Percentiles rank a stretch among this genome's conserved stretches.
Evolutionary conservation across 2,113 vertebrate genomes (phyloP).

Genomic region (Antennarius striatus): DNA sequence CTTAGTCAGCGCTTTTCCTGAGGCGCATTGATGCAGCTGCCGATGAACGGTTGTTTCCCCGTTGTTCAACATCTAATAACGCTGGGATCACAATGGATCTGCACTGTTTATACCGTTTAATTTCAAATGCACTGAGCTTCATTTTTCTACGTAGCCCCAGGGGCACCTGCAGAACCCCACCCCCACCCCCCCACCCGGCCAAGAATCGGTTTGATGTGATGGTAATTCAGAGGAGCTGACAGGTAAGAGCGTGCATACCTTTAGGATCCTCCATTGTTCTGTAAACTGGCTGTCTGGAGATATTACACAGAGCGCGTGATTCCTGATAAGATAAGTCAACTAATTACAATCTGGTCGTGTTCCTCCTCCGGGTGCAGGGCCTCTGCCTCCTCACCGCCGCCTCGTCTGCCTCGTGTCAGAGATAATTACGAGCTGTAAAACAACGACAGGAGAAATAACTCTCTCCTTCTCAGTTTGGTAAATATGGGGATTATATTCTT

Average conservation of each 20-base stretch:
- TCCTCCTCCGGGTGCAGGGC: constrained; percentile 17
- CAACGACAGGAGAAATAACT: constrained; percentile 1
- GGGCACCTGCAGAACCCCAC: not conserved
- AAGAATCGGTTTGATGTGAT: not conserved
- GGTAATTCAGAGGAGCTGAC: not conserved
- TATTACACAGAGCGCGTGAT: constrained; percentile 39
- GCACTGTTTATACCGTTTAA: no score
- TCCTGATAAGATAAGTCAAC: constrained; percentile 55
- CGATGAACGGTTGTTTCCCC: no score
- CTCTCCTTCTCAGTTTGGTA: constrained; percentile 17
- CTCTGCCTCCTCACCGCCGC: constrained; percentile 17
- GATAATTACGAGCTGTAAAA: constrained; percentile 5
- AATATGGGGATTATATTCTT: constrained; percentile 36
- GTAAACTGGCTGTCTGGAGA: constrained; percentile 23
- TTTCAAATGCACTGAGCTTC: no score
- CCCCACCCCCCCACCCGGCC: no score
- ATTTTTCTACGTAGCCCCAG: no score
- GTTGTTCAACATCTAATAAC: no score
- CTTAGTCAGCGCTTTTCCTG: no score
- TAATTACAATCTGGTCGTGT: constrained; percentile 33
- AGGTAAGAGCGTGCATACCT: not conserved
- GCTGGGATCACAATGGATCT: no score
- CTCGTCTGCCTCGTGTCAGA: constrained; percentile 41
- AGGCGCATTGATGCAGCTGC: no score
- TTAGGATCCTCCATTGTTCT: not conserved